Conservation (phyloP, 2,113 vertebrate species). For the Cephalopterus ornatus region DNA sequence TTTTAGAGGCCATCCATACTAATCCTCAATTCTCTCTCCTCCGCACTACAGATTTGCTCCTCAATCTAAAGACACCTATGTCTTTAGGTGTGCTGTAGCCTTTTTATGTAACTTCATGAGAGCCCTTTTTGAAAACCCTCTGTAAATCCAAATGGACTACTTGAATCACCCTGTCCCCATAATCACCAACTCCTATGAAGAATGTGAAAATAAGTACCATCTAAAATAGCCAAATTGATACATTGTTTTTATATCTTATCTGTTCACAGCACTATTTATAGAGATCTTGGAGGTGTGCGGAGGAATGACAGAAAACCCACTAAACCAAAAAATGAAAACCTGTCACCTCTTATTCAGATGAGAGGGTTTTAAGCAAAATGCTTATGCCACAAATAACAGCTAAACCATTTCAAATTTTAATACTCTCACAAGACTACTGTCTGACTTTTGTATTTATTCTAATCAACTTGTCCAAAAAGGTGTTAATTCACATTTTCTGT, state of each 20-base stretch:
- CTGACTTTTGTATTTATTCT: background rate
- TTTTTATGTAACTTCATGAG: background rate
- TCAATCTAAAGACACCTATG: background rate
- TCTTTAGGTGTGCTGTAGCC: background rate
- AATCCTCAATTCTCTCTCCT: background rate
- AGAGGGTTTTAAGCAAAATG: background rate
- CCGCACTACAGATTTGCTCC: background rate
- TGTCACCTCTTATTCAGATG: background rate
- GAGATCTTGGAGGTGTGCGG: background rate
- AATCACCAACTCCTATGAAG: background rate
- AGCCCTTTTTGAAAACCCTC: background rate
- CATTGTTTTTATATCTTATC: fast-evolving
- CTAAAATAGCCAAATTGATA: fast-evolving
- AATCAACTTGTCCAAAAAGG: background rate
- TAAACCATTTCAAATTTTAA: background rate
- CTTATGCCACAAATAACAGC: background rate
- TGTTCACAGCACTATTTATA: background rate
- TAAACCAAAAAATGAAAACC: background rate
- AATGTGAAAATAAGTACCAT: background rate
- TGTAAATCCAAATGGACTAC: background rate
- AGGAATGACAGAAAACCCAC: background rate
- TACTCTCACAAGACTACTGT: background rate
- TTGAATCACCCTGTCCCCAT: background rate
- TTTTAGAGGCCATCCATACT: background rate
- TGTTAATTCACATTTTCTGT: background rate